These are phyloP conservation scores for Noctua janthina DNA, from an alignment of 2,888 invertebrate genomes.

Conservation along the genomic window DNA sequence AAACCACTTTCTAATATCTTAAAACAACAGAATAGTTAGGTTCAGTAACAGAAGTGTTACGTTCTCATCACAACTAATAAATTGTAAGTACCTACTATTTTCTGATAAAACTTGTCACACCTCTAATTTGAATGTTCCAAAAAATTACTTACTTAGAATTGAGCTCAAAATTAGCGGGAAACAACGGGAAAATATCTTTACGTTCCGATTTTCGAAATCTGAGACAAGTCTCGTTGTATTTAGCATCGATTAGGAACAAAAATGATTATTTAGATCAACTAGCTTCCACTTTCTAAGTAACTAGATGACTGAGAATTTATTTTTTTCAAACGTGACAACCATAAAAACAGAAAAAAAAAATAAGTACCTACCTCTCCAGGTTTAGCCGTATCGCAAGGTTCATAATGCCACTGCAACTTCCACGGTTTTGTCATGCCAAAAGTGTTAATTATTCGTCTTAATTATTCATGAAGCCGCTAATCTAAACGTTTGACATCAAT, in stretches of 20 bases:
- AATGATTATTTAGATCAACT: not conserved
- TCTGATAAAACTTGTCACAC: constrained; percentile 29
- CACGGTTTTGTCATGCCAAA: not conserved
- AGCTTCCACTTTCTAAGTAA: not conserved
- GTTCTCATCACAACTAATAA: not conserved
- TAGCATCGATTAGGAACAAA: not conserved
- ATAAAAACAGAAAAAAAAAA: not conserved
- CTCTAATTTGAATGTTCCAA: constrained; percentile 30
- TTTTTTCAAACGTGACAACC: not conserved
- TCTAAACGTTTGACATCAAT: constrained; percentile 17
- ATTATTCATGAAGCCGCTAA: constrained; percentile 4
- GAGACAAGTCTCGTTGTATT: not conserved
- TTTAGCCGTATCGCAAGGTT: not conserved
- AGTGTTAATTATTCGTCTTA: not conserved
- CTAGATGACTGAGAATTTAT: not conserved
- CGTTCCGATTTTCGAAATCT: constrained; percentile 4
- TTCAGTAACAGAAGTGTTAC: constrained; percentile 6
- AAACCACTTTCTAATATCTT: constrained; percentile 32
- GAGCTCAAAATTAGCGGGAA: constrained; percentile 28
- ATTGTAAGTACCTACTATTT: constrained; percentile 15
- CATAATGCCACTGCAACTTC: not conserved
- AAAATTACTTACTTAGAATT: constrained; percentile 35
- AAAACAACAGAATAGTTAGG: constrained; percentile 21
- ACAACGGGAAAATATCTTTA: constrained; percentile 12
- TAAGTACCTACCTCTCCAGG: not conserved